Evolutionary conservation across 2,888 invertebrate genomes (phyloP).

Genomic region (Netelia fuscicornis): DNA sequence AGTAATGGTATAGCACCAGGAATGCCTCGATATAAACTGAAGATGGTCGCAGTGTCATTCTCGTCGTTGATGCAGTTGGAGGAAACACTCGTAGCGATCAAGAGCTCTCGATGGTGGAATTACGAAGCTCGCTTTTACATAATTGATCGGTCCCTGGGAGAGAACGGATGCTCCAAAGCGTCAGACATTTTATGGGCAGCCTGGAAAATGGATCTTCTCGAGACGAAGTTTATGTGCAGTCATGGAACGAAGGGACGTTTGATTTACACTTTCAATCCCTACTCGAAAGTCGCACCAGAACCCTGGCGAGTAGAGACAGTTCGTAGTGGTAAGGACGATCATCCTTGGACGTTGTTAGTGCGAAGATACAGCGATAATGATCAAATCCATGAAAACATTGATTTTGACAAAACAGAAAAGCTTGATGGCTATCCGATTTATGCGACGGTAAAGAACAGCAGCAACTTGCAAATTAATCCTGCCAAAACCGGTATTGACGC

Average conservation of each 20-base stretch:
- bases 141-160: constrained; percentile 25
- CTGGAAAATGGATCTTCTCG: constrained; percentile 62
- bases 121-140: constrained; percentile 52
- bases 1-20: too few species aligned
- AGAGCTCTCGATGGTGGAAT: constrained; percentile 67
- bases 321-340: background rate
- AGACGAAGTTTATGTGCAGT: constrained; percentile 59
- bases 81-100: constrained; percentile 6
- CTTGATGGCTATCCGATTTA: background rate
- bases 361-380: background rate
- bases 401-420: background rate
- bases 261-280: constrained; percentile 69
- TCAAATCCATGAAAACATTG: background rate
- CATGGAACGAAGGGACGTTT: constrained; percentile 20
- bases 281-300: constrained; percentile 34
- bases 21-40: too few species aligned
- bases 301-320: constrained; percentile 51
- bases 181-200: constrained; percentile 39
- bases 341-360: background rate
- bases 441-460: background rate
- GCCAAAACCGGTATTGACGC: background rate
- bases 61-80: background rate
- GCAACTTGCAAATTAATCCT: background rate
- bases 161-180: constrained; percentile 54
- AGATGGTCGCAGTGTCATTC: too few species aligned